Percentiles rank a stretch among this genome's conserved stretches.
phyloP scores from a whole-genome alignment of 2,113 vertebrate genomes.

The Toxostoma redivivum region DNA sequence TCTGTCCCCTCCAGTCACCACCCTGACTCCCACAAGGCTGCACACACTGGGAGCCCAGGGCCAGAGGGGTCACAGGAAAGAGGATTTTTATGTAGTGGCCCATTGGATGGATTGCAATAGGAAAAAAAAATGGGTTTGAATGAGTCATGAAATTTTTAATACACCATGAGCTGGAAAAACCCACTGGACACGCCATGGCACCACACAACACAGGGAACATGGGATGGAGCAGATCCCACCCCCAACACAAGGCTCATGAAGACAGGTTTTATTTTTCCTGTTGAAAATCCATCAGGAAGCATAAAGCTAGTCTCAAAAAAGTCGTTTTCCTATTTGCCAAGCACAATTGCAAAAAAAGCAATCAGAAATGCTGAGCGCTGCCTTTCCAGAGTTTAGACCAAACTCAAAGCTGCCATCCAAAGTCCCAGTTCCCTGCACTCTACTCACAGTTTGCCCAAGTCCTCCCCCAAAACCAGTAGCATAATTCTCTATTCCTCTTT shows the following conservation, averaged over 20 bases:
- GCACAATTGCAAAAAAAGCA: background rate
- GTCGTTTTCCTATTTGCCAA: background rate
- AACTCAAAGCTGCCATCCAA: background rate
- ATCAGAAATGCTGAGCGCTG: rapidly evolving
- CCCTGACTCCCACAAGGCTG: background rate
- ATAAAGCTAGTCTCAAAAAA: background rate
- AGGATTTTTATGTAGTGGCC: background rate
- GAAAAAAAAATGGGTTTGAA: background rate
- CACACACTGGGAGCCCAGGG: background rate
- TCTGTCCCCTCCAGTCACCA: background rate
- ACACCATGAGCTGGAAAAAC: background rate
- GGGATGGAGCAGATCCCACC: background rate
- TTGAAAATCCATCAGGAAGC: background rate
- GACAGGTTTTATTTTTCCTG: background rate
- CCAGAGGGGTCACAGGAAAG: background rate
- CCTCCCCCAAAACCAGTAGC: background rate
- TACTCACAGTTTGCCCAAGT: background rate
- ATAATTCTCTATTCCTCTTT: background rate
- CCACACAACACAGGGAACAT: rapidly evolving
- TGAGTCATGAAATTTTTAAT: background rate
- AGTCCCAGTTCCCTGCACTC: background rate
- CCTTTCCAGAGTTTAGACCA: background rate
- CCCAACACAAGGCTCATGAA: background rate
- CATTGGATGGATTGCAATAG: background rate
- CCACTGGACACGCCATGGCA: rapidly evolving